Conservation (phyloP, 2,797 vertebrate genomes). For the Brotula barbata region DNA sequence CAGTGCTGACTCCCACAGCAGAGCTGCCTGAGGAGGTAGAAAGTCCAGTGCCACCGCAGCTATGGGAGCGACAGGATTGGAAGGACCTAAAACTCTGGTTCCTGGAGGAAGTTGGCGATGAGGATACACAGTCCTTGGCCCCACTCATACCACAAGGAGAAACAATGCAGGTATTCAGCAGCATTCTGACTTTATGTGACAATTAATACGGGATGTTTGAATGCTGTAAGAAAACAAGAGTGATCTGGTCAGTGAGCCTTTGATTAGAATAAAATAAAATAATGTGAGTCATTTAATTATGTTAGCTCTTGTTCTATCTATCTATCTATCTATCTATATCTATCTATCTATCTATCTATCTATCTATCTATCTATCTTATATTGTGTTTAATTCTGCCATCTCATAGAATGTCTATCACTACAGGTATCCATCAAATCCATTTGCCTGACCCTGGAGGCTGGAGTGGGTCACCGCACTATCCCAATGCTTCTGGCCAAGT, state of each 20-base stretch:
- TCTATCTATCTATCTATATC: too few species aligned
- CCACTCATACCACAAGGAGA: slow-evolving; percentile 86
- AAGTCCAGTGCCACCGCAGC: slow-evolving; percentile 80
- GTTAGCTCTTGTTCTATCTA: too few species aligned
- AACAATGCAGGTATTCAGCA: slow-evolving; percentile 78
- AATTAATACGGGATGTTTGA: too few species aligned
- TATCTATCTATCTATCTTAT: too few species aligned
- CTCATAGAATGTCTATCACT: slow-evolving; percentile 45
- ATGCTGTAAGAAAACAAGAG: too few species aligned
- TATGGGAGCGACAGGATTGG: slow-evolving; percentile 88
- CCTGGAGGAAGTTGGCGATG: slow-evolving; percentile 88
- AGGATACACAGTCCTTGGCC: slow-evolving; percentile 63
- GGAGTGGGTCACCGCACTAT: slow-evolving; percentile 94
- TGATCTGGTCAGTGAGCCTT: too few species aligned
- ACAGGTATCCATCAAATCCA: slow-evolving; percentile 84
- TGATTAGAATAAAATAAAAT: too few species aligned
- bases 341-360: too few species aligned
- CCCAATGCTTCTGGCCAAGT: slow-evolving; percentile 96
- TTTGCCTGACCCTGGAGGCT: slow-evolving; percentile 94
- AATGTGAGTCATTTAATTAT: too few species aligned
- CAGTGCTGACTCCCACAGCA: slow-evolving; percentile 84
- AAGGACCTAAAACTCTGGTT: slow-evolving; percentile 94
- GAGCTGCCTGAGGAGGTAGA: slow-evolving; percentile 83
- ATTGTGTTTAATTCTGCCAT: too few species aligned
- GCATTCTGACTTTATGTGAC: too few species aligned